Base-by-base conservation (phyloP, 2,797 vertebrate genomes). In the Glossophaga mutica region DNA sequence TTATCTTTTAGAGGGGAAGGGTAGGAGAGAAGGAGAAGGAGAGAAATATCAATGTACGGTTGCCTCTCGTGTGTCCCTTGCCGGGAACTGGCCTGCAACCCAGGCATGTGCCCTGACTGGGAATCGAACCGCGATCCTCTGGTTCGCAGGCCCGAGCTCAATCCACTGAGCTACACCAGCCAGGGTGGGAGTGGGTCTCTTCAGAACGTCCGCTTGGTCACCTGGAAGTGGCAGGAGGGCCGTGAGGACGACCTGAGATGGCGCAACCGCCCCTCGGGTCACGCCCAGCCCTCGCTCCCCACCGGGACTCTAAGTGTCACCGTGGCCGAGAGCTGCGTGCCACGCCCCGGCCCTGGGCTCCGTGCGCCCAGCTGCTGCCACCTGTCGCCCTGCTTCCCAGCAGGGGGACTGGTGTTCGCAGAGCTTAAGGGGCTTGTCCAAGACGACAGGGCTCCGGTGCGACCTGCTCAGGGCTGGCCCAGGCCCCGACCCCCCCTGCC, bases 221-320 rank as follows among this genome's bases (percentile, higher is more conserved):
- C 37, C 85, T 76, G 65, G 37, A 73, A 82, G 78, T 29, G 48
- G n/a, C 48, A 26, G 57, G 67, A 52, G 1, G 8, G 44, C 2
- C 5, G 9, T 4, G 12, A 83, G 46, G 21, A 67, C 15, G 29
- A n/a, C 55, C 48, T 22, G 4, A 52, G 11, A 6, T 0, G 34
- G 37, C 3, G 1, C 4, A 37, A 42, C 9, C 0, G 14, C 10
- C 9, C 46, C 74, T 26, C 26, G 11, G 5, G 29, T 29, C 9
- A 7, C 2, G 6, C 1, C n/a, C 3, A 44, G 19, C 19, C 3
- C 2, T 12, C 3, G 9, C 7, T 62, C 37, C 76, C 57, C 71
- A 55, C 16, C 11, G 37, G 22, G 18, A 26, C 50, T 26, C 62
- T 8, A 18, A 32, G 15, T 24, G 44, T 48, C 32, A 15, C 11